A percentile compares a stretch with the other conserved stretches of the same genome.
Evolutionary conservation across 1,140 invertebrate species (phyloP).

Genomic region (Oreohelix idahoensis): DNA sequence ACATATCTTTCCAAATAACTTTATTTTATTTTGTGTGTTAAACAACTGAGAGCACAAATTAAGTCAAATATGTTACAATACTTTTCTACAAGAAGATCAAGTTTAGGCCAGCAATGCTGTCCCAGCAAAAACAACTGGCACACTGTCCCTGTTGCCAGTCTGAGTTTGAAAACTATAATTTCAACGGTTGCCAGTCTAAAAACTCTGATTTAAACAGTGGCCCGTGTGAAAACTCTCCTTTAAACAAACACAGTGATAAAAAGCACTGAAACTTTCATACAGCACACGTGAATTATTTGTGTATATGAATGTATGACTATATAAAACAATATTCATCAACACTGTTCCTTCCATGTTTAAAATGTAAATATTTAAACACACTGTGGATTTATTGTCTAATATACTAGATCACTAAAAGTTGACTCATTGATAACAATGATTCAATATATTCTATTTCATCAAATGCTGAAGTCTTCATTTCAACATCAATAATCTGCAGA

Average conservation of each 20-base stretch:
- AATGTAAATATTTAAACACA: not conserved
- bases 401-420: not conserved
- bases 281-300: not conserved
- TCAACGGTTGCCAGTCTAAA: too few species aligned
- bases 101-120: not conserved
- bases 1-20: too few species aligned
- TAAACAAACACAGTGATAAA: not conserved
- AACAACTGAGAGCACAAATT: too few species aligned
- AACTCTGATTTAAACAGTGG: too few species aligned
- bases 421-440: not conserved
- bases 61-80: too few species aligned
- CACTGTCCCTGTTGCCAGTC: not conserved
- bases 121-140: not conserved
- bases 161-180: not conserved
- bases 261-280: not conserved
- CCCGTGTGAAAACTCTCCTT: too few species aligned
- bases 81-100: too few species aligned
- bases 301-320: not conserved
- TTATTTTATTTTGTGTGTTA: too few species aligned
- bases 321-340: not conserved
- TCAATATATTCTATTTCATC: not conserved
- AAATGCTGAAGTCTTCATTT: not conserved
- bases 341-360: not conserved
- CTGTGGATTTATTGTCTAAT: not conserved
- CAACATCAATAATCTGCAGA: not conserved